phyloP scores from a whole-genome alignment of 2,113 vertebrate genomes.

The Pantherophis guttatus region DNA sequence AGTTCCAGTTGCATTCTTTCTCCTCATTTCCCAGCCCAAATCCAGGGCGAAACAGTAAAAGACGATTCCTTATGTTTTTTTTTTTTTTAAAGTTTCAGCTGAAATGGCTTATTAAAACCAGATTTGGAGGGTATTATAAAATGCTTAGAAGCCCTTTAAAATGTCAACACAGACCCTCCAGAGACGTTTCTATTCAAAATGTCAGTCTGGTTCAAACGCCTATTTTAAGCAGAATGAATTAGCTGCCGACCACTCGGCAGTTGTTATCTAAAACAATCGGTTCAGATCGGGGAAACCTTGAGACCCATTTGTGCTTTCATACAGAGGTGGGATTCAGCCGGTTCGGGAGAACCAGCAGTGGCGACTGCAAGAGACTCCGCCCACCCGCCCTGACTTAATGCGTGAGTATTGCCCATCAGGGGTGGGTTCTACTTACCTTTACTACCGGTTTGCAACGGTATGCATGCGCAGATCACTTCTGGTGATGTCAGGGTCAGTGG shows the following conservation, averaged over 20 bases:
- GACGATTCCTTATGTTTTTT: slow-evolving; percentile 80
- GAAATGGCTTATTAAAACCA: slow-evolving; percentile 96
- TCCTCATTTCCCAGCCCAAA: slow-evolving; percentile 46
- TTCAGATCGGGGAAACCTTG: slow-evolving; percentile 75
- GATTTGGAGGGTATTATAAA: slow-evolving; percentile 97
- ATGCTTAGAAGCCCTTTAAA: slow-evolving; percentile 99
- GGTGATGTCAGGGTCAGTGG: too few relatives aligned
- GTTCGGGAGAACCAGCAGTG: too few relatives aligned
- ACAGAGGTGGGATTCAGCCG: too few relatives aligned
- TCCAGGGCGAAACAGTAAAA: slow-evolving; percentile 78
- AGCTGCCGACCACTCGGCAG: slow-evolving; percentile 87
- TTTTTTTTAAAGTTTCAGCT: slow-evolving; percentile 78
- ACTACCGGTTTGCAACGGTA: too few relatives aligned
- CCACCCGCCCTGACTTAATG: too few relatives aligned
- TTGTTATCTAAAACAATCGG: slow-evolving; percentile 91
- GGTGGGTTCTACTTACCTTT: too few relatives aligned
- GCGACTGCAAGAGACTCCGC: too few relatives aligned
- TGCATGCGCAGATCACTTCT: too few relatives aligned
- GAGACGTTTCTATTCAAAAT: slow-evolving; percentile 88
- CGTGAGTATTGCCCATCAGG: too few relatives aligned
- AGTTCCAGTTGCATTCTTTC: slow-evolving; percentile 55
- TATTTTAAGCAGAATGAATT: slow-evolving; percentile 98
- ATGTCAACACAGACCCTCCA: slow-evolving; percentile 94
- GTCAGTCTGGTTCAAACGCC: slow-evolving; percentile 90
- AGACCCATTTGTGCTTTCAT: slow-evolving; percentile 26